Evolutionary conservation across 2,797 vertebrate genomes (phyloP).

Genomic region (Sarcophilus harrisii): DNA sequence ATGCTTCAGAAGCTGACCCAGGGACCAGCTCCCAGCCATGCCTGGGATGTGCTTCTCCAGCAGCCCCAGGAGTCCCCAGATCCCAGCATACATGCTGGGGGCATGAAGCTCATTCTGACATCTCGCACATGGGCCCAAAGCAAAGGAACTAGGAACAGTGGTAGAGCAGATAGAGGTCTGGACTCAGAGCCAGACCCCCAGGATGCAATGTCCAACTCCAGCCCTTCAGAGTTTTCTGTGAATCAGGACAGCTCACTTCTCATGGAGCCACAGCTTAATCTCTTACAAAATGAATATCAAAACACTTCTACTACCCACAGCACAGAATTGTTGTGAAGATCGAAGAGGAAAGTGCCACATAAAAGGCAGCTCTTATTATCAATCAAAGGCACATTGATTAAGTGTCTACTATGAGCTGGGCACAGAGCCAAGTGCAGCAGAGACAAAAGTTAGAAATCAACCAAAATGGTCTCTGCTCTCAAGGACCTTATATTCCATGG

Average conservation of each 20-base stretch:
- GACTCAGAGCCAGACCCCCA: not conserved
- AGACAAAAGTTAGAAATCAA: not conserved
- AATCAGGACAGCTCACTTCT: not conserved
- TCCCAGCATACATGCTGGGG: not conserved
- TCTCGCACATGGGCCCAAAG: not conserved
- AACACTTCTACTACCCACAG: not conserved
- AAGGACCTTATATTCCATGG: not conserved
- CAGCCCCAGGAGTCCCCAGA: not conserved
- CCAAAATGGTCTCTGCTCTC: not conserved
- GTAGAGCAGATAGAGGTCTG: not conserved
- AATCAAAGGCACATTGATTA: not conserved
- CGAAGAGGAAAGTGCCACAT: not conserved
- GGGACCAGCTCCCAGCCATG: not conserved
- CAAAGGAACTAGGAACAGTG: conserved; percentile 21
- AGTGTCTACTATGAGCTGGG: not conserved
- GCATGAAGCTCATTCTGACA: not conserved
- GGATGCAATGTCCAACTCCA: not conserved
- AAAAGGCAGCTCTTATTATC: not conserved
- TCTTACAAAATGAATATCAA: not conserved
- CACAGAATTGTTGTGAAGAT: not conserved
- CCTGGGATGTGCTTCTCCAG: rapidly evolving
- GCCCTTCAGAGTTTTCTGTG: not conserved
- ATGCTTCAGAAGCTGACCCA: not conserved
- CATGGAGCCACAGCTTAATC: not conserved
- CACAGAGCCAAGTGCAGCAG: not conserved